These are phyloP conservation scores for Phoebastria nigripes DNA, from an alignment of 2,797 vertebrate species.

Conservation along the genomic window DNA sequence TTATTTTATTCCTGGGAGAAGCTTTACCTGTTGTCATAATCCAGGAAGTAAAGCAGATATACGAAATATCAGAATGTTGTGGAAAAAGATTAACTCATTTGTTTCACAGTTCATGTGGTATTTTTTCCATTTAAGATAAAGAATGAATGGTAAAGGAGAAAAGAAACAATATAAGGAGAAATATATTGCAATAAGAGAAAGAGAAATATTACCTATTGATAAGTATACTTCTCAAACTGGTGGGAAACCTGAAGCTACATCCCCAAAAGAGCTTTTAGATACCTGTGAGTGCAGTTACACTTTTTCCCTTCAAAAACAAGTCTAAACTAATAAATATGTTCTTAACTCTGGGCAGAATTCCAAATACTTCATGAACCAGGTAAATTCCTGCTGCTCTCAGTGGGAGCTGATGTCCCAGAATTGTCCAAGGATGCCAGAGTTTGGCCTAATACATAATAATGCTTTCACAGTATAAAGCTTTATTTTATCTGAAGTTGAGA, in stretches of 20 bases:
- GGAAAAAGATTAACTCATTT: not conserved
- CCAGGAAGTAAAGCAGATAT: not conserved
- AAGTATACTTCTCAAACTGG: not conserved
- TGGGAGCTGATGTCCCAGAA: not conserved
- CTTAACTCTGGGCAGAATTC: not conserved
- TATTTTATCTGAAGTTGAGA: not conserved
- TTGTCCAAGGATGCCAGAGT: not conserved
- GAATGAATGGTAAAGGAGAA: not conserved
- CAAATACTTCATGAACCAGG: not conserved
- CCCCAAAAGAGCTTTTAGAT: not conserved
- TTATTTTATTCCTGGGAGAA: not conserved
- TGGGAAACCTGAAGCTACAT: not conserved
- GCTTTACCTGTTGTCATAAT: not conserved
- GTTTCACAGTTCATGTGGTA: not conserved
- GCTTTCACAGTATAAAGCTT: not conserved
- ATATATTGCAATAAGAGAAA: not conserved
- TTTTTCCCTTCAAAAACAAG: not conserved
- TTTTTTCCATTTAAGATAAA: not conserved
- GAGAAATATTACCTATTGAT: not conserved
- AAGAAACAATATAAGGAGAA: not conserved
- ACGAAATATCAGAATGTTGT: not conserved
- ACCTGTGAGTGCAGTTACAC: not conserved
- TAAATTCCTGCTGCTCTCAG: not conserved
- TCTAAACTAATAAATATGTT: not conserved
- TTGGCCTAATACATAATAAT: not conserved